Conservation (phyloP, 2,888 invertebrate genomes). For the Rhaphigaster nebulosa region DNA sequence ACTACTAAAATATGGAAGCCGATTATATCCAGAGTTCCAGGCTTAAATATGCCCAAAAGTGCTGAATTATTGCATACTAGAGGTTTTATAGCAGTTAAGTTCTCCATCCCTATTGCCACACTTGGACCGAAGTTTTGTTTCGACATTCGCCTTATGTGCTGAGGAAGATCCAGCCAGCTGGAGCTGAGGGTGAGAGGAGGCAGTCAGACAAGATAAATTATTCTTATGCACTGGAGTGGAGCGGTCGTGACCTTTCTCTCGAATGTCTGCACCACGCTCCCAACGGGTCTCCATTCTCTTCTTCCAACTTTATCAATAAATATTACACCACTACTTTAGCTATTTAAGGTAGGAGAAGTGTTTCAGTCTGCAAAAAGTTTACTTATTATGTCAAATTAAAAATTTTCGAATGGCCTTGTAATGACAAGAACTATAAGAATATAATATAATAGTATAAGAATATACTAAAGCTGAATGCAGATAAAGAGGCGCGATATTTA, state of each 20-base stretch:
- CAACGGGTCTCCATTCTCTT: background rate
- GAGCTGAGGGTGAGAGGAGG: background rate
- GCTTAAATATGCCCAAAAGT: background rate
- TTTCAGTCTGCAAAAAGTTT: background rate
- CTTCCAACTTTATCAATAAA: background rate
- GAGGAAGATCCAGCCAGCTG: background rate
- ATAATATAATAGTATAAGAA: no score
- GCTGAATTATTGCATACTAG: background rate
- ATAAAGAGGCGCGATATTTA: no score
- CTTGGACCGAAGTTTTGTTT: background rate
- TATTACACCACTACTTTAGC: background rate
- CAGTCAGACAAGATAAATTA: slow-evolving; percentile 1
- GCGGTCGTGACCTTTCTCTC: slow-evolving; percentile 14
- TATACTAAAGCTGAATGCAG: no score
- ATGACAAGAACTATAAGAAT: no score
- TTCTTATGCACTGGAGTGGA: slow-evolving; percentile 14
- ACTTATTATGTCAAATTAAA: no score
- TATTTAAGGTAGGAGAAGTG: background rate
- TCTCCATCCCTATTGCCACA: background rate
- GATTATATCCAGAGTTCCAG: background rate
- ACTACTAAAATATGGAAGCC: background rate
- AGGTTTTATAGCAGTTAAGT: background rate
- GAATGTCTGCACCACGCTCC: background rate
- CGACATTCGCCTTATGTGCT: background rate
- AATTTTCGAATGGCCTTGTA: no score